Evolutionary conservation across 2,888 invertebrate genomes (phyloP).

Genomic region (Alloscopus bannaensis): DNA sequence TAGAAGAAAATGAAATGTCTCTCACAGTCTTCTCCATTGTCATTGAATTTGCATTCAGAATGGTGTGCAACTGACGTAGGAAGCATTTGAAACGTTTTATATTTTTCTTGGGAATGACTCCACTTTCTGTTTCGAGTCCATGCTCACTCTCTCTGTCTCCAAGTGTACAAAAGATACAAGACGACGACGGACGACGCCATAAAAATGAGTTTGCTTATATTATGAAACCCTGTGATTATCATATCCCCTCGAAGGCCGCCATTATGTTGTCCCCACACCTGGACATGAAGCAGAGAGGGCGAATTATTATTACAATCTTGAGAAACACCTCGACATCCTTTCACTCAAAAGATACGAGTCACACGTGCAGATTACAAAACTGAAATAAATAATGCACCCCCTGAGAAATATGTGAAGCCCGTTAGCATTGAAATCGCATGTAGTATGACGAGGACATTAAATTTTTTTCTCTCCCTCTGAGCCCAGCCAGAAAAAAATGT

Average conservation of each 20-base stretch:
- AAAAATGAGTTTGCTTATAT: not conserved
- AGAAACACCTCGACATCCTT: slow-evolving; percentile 13
- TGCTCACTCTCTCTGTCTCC: not conserved
- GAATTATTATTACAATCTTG: not conserved
- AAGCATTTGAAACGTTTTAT: no score
- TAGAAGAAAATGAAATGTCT: no score
- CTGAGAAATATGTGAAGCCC: no score
- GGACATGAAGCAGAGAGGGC: not conserved
- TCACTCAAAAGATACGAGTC: not conserved
- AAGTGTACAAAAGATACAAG: not conserved
- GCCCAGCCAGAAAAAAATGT: not conserved
- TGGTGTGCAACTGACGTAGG: no score
- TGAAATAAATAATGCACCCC: no score
- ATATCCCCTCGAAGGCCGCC: not conserved
- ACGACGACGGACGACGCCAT: slow-evolving; percentile 1
- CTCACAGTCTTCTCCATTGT: no score
- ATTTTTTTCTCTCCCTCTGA: not conserved
- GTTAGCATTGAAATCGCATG: no score
- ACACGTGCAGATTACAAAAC: not conserved
- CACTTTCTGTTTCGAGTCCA: not conserved
- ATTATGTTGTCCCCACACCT: not conserved
- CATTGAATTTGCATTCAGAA: no score
- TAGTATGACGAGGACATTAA: not conserved
- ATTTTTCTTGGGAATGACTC: no score
- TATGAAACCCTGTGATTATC: not conserved